phyloP scores from a whole-genome alignment of 1,140 invertebrate genomes.

The Caenorhabditis latens region DNA sequence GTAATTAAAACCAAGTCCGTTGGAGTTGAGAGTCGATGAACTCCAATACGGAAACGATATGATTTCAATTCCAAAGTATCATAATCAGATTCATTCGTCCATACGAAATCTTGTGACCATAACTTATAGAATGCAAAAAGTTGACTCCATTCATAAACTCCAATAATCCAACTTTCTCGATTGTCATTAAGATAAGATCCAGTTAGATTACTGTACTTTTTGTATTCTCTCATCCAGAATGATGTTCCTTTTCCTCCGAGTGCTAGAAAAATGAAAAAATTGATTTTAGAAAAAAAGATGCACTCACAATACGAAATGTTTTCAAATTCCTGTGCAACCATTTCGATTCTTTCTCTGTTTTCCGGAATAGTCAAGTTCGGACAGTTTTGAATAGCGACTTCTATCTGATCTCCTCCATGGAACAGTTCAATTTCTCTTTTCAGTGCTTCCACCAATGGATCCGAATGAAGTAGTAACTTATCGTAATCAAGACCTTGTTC shows the following conservation, averaged over 20 bases:
- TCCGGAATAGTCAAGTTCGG: conserved; percentile 69
- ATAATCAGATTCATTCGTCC: conserved; percentile 63
- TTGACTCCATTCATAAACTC: conserved; percentile 76
- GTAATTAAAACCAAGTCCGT: conserved; percentile 72
- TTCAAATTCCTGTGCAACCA: conserved; percentile 74
- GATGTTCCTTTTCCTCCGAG: conserved; percentile 75
- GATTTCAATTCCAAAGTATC: conserved; percentile 72
- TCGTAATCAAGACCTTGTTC: conserved; percentile 78
- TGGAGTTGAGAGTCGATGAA: conserved; percentile 74
- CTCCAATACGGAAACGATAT: conserved; percentile 76
- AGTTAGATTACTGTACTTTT: conserved; percentile 76
- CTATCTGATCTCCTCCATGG: conserved; percentile 72
- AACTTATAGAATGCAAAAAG: conserved; percentile 77
- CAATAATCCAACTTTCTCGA: conserved; percentile 73
- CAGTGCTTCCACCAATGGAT: conserved; percentile 75
- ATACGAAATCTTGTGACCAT: conserved; percentile 76
- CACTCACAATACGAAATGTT: conserved; percentile 58
- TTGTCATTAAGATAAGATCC: conserved; percentile 74
- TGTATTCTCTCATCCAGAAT: conserved; percentile 75
- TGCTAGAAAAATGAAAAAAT: conserved; percentile 25
- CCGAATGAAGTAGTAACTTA: conserved; percentile 77
- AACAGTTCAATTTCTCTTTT: conserved; percentile 73
- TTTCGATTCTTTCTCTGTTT: conserved; percentile 71
- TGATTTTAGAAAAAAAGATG: not conserved
- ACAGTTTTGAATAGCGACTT: conserved; percentile 74